phyloP scores from a whole-genome alignment of 2,797 vertebrate species.

The Galago senegalensis region DNA sequence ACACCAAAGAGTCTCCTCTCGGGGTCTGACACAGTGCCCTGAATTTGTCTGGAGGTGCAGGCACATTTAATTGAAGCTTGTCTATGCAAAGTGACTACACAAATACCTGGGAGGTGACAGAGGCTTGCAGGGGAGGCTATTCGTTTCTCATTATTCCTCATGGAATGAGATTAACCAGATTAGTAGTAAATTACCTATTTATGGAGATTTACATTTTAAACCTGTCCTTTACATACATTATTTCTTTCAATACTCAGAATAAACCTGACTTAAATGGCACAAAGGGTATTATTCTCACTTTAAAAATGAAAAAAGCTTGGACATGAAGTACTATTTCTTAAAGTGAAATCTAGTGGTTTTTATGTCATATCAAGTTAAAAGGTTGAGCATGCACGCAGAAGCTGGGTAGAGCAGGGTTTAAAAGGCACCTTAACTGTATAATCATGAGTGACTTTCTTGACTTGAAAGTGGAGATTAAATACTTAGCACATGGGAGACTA shows the following conservation, averaged over 20 bases:
- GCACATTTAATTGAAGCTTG: neutral
- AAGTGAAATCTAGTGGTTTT: neutral
- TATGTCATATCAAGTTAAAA: neutral
- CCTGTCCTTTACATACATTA: neutral
- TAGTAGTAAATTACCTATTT: slow-evolving; percentile 34
- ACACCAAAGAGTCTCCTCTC: neutral
- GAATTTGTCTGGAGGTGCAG: neutral
- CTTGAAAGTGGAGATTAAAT: slow-evolving; percentile 34
- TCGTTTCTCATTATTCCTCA: slow-evolving; percentile 5
- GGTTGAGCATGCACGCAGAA: neutral
- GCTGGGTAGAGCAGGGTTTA: neutral
- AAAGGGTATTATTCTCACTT: neutral
- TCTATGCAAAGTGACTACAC: neutral
- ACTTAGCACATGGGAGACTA: neutral
- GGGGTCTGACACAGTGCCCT: slow-evolving; percentile 52
- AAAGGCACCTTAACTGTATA: neutral
- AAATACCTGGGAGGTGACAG: neutral
- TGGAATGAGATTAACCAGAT: slow-evolving; percentile 44
- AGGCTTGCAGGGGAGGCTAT: neutral
- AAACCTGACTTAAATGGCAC: neutral
- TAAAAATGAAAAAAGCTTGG: neutral
- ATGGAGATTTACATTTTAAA: neutral
- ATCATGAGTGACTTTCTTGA: neutral
- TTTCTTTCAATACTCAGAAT: neutral
- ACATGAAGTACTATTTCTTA: slow-evolving; percentile 9